Conservation (phyloP, 2,113 vertebrate genomes). For the Chunga burmeisteri region DNA sequence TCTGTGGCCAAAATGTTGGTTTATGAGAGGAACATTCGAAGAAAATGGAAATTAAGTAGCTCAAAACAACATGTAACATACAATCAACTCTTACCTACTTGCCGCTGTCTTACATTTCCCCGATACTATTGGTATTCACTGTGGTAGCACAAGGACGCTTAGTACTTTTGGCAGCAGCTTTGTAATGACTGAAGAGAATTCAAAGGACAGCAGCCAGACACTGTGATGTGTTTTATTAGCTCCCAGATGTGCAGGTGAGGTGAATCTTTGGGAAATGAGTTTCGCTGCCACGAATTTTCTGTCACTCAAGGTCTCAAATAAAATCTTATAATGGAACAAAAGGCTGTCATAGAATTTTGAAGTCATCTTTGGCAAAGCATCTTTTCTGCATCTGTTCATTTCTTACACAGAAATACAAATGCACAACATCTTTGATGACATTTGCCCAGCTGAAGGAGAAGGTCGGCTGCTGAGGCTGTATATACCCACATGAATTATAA, state of each 20-base stretch:
- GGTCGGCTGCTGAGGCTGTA: background rate
- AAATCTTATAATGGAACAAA: conserved; percentile 17
- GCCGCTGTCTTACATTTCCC: background rate
- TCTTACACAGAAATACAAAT: background rate
- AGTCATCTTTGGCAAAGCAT: background rate
- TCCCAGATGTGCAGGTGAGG: conserved; percentile 68
- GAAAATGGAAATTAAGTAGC: background rate
- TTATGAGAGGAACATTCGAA: background rate
- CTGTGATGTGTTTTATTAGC: conserved; percentile 55
- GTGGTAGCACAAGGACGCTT: conserved; percentile 34
- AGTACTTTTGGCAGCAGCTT: conserved; percentile 57
- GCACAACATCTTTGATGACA: background rate
- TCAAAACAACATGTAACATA: background rate
- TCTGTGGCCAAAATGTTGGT: background rate
- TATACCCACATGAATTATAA: background rate
- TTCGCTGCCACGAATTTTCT: background rate
- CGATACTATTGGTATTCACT: conserved; percentile 25
- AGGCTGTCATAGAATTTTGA: background rate
- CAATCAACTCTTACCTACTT: background rate
- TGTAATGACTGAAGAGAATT: conserved; percentile 45
- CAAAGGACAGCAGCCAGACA: conserved; percentile 44
- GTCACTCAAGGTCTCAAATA: conserved; percentile 22
- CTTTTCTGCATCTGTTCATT: background rate
- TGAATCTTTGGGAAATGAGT: conserved; percentile 36
- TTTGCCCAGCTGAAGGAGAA: conserved; percentile 33